Evolutionary conservation across 2,113 vertebrate species (phyloP).

Genomic region (Hyaena hyaena): DNA sequence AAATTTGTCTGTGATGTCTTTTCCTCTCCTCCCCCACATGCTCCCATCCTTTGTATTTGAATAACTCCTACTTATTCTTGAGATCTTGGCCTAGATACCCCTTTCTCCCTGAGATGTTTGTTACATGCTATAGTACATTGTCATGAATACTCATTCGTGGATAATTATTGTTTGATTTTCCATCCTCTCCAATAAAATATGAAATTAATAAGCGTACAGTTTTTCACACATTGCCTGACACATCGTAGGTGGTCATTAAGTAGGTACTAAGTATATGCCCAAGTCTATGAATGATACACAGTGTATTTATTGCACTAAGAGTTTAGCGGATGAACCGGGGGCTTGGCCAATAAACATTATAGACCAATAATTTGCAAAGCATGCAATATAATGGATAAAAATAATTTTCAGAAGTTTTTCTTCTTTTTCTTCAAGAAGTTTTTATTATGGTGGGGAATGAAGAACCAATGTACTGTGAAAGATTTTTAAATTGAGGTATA

Average conservation of each 20-base stretch:
- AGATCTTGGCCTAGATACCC: not conserved
- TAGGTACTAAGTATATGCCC: not conserved
- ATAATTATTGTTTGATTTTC: not conserved
- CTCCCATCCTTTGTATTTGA: not conserved
- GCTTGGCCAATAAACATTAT: not conserved
- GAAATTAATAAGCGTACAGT: not conserved
- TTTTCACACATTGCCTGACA: not conserved
- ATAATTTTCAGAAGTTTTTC: not conserved
- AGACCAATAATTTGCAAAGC: not conserved
- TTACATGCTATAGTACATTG: not conserved
- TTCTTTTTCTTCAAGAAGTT: constrained; percentile 16
- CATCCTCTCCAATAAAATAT: not conserved
- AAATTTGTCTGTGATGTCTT: not conserved
- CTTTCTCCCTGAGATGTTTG: not conserved
- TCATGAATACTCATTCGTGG: not conserved
- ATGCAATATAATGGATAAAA: not conserved
- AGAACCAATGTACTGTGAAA: not conserved
- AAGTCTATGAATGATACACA: not conserved
- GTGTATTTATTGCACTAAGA: not conserved
- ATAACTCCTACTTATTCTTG: not conserved
- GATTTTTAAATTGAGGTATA: not conserved
- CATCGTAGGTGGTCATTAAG: not conserved
- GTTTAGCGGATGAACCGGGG: not conserved
- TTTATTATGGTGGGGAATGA: not conserved
- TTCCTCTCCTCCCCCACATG: not conserved